A percentile compares a stretch with the other conserved stretches of the same genome.
phyloP scores from a whole-genome alignment of 2,888 invertebrate species.

The Carcina quercana region DNA sequence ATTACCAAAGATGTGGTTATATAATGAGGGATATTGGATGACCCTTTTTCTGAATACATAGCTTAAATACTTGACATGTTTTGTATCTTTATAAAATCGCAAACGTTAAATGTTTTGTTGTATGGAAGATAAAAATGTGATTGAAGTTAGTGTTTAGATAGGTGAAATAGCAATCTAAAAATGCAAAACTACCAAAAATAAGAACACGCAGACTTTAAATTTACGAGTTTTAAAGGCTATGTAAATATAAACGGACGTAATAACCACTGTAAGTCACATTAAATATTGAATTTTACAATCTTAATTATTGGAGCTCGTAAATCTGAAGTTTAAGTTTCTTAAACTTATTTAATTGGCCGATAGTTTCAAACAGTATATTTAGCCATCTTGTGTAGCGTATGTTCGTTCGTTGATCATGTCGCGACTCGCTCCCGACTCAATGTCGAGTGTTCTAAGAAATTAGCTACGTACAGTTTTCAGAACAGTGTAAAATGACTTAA shows the following conservation, averaged over 20 bases:
- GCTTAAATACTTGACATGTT: conserved; percentile 59
- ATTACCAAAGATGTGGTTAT: conserved; percentile 68
- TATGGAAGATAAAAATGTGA: conserved; percentile 60
- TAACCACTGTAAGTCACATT: conserved; percentile 15
- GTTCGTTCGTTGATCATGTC: no score
- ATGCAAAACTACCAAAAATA: conserved; percentile 25
- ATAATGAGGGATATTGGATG: conserved; percentile 37
- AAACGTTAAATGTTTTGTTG: conserved; percentile 58
- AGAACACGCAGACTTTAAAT: conserved; percentile 14
- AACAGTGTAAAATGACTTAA: conserved; percentile 18
- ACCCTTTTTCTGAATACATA: conserved; percentile 55
- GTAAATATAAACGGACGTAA: conserved; percentile 24
- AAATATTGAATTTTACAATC: no score
- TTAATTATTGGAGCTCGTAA: conserved; percentile 17
- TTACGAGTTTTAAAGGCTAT: conserved; percentile 25
- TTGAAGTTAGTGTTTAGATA: conserved; percentile 59
- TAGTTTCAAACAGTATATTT: not conserved
- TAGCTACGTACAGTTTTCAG: conserved; percentile 7
- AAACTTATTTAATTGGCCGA: conserved; percentile 1
- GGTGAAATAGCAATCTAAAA: conserved; percentile 35
- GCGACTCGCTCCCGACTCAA: no score
- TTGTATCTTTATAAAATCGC: conserved; percentile 69
- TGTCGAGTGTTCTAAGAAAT: conserved; percentile 7
- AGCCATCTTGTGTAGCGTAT: no score
- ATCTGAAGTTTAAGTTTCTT: conserved; percentile 4